Conservation (phyloP, 2,888 invertebrate species). For the Exocentrus adspersus region DNA sequence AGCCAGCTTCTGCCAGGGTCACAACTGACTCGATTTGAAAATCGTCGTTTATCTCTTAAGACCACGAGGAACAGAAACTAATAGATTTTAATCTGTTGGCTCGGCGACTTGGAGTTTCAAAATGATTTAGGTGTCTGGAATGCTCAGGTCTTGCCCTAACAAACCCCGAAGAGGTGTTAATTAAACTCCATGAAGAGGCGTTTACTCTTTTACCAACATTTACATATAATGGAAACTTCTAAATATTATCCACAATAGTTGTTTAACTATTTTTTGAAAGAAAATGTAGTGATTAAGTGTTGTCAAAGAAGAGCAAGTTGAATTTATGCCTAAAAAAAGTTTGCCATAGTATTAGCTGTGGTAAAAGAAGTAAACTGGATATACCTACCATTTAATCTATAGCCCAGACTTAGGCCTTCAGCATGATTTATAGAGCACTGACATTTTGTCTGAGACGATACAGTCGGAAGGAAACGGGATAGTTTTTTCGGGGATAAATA, state of each 20-base stretch:
- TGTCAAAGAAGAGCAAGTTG: no score
- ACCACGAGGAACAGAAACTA: slow-evolving; percentile 11
- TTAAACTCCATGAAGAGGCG: no score
- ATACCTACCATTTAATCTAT: slow-evolving; percentile 9
- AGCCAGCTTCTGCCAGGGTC: not conserved
- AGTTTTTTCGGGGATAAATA: slow-evolving; percentile 2
- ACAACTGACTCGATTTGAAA: slow-evolving; percentile 7
- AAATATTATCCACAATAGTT: no score
- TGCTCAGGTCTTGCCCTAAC: no score
- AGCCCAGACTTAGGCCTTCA: slow-evolving; percentile 6
- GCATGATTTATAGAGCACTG: slow-evolving; percentile 1
- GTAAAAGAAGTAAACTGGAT: not conserved
- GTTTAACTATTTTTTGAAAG: no score
- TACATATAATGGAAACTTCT: no score
- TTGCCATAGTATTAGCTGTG: no score
- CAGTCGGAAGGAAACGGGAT: not conserved
- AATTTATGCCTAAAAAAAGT: no score
- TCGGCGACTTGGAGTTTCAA: not conserved
- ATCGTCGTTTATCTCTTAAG: slow-evolving; percentile 16
- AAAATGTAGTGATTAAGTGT: no score
- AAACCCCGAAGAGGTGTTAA: no score
- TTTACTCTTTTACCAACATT: no score
- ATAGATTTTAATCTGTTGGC: slow-evolving; percentile 21
- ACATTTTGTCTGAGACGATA: not conserved
- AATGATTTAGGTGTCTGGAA: slow-evolving; percentile 13